phyloP scores from a whole-genome alignment of 2,113 vertebrate species.

The Plestiodon gilberti region DNA sequence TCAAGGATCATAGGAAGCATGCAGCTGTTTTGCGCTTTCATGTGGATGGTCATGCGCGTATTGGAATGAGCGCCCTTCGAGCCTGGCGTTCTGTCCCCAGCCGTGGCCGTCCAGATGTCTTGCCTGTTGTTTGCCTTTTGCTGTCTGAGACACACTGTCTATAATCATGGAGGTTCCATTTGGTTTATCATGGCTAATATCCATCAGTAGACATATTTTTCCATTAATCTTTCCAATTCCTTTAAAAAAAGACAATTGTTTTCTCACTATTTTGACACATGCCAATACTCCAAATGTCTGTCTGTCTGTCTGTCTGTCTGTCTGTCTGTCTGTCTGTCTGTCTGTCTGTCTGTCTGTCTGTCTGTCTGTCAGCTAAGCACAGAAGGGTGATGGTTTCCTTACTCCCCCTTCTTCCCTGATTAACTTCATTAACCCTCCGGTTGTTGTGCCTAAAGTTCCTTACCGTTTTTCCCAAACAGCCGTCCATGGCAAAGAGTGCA shows the following conservation, averaged over 20 bases:
- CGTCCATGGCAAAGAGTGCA: not conserved
- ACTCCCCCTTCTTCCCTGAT: slow-evolving; percentile 16
- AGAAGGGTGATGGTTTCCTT: accelerated
- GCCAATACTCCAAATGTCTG: not conserved
- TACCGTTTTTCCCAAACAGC: not conserved
- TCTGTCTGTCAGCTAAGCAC: not conserved
- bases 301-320: accelerated
- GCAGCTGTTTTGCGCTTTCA: no score
- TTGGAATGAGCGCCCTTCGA: no score
- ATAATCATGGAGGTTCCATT: not conserved
- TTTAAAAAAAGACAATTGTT: not conserved
- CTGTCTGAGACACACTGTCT: not conserved
- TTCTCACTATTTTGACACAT: not conserved
- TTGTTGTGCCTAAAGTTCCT: not conserved
- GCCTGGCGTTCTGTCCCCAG: not conserved
- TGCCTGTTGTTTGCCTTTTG: not conserved
- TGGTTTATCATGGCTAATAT: not conserved
- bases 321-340: accelerated
- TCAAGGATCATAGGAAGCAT: no score
- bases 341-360: accelerated
- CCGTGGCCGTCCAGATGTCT: not conserved
- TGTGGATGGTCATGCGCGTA: not conserved
- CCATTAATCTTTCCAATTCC: not conserved
- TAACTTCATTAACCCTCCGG: not conserved
- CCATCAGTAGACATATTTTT: not conserved